A percentile compares a stretch with the other conserved stretches of the same genome.
phyloP scores from a whole-genome alignment of 1,140 invertebrate genomes.

The Cherax quadricarinatus region DNA sequence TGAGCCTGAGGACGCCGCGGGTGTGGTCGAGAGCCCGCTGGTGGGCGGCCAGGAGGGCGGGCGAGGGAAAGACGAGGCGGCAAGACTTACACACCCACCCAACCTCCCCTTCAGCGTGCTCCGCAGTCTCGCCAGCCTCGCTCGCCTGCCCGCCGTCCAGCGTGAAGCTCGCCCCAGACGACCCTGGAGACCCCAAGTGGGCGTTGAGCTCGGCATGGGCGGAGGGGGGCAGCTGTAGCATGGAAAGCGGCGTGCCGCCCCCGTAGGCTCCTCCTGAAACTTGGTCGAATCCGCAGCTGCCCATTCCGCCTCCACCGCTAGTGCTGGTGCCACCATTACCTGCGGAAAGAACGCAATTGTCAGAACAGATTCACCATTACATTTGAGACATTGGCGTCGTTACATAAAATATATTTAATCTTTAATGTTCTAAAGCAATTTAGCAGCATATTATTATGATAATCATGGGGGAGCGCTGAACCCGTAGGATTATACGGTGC shows the following conservation, averaged over 20 bases:
- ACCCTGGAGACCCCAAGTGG: slow-evolving; percentile 77
- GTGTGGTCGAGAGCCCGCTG: slow-evolving; percentile 82
- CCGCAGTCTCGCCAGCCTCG: slow-evolving; percentile 74
- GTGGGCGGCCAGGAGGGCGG: slow-evolving; percentile 84
- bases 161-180: slow-evolving; percentile 77
- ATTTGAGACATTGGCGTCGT: no score
- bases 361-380: background rate
- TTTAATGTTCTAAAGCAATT: no score
- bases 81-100: slow-evolving; percentile 92
- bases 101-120: slow-evolving; percentile 84
- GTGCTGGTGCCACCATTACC: slow-evolving; percentile 8
- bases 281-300: slow-evolving; percentile 43
- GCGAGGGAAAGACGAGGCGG: slow-evolving; percentile 87
- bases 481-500: no score
- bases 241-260: slow-evolving; percentile 77
- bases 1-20: slow-evolving; percentile 82
- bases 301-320: background rate
- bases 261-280: slow-evolving; percentile 46
- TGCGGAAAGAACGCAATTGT: background rate
- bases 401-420: no score
- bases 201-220: slow-evolving; percentile 78
- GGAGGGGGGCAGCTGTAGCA: slow-evolving; percentile 78
- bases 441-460: no score
- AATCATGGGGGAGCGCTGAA: no score
- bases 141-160: slow-evolving; percentile 78